These are phyloP conservation scores for Andrena bucephala DNA, from an alignment of 2,888 invertebrate species.

Conservation along the genomic window DNA sequence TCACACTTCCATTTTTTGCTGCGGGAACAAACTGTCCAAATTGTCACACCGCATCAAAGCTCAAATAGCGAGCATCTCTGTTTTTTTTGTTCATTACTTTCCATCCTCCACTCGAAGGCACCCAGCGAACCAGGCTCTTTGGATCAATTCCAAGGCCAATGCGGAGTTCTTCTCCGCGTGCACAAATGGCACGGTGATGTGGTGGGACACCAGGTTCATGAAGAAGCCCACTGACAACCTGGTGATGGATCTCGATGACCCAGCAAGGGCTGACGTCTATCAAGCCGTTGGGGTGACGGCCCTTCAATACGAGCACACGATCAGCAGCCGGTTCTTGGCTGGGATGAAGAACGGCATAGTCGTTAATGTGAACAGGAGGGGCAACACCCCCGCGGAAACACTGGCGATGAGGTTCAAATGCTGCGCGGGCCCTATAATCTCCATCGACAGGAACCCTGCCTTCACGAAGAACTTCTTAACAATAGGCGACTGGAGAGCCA, in stretches of 20 bases:
- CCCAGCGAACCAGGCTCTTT: constrained; percentile 87
- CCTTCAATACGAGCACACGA: constrained; percentile 92
- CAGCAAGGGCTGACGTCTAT: constrained; percentile 87
- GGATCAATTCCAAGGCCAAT: constrained; percentile 97
- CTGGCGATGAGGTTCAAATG: constrained; percentile 86
- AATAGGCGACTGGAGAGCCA: constrained; percentile 96
- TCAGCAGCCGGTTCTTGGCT: constrained; percentile 92
- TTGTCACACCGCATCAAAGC: no score
- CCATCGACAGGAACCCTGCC: constrained; percentile 95
- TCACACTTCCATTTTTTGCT: no score
- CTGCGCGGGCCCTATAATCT: constrained; percentile 94
- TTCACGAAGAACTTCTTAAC: constrained; percentile 97
- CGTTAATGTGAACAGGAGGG: constrained; percentile 88
- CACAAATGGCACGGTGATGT: constrained; percentile 94
- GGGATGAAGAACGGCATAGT: constrained; percentile 89
- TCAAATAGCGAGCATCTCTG: no score
- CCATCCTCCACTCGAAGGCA: constrained; percentile 31
- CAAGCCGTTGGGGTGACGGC: constrained; percentile 90
- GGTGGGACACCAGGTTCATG: constrained; percentile 94
- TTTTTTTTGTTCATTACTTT: not conserved
- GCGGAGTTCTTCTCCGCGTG: constrained; percentile 97
- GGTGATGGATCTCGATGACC: constrained; percentile 89
- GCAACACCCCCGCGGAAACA: constrained; percentile 91
- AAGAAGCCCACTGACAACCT: constrained; percentile 90
- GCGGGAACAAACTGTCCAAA: no score